Conservation (phyloP, 2,888 invertebrate species). For the Cephus pulcher region DNA sequence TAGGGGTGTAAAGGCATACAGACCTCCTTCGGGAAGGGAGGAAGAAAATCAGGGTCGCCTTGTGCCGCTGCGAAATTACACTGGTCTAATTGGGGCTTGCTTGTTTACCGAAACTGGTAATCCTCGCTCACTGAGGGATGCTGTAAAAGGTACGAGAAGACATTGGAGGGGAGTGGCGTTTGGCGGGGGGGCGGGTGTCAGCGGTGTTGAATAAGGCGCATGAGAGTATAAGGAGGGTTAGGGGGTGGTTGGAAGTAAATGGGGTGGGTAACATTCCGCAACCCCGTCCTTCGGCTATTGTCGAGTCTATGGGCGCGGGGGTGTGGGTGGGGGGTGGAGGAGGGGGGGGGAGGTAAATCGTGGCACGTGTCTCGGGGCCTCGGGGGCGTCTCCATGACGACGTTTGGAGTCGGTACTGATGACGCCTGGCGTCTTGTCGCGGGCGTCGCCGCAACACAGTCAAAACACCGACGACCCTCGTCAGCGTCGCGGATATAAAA, state of each 20-base stretch:
- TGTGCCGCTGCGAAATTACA: no score
- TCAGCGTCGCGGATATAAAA: not conserved
- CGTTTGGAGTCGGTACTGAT: slow-evolving; percentile 5
- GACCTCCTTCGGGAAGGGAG: not conserved
- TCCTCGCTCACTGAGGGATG: not conserved
- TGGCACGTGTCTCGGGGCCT: slow-evolving; percentile 15
- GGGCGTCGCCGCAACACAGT: not conserved
- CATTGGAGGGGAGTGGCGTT: not conserved
- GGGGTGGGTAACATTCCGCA: not conserved
- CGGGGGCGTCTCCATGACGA: slow-evolving; percentile 21
- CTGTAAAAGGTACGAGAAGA: not conserved
- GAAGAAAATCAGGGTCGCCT: not conserved
- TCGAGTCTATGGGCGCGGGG: not conserved
- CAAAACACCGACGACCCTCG: not conserved
- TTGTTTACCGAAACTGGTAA: not conserved
- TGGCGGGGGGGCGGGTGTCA: not conserved
- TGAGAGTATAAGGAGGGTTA: not conserved
- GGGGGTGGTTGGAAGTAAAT: not conserved
- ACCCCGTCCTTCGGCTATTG: not conserved
- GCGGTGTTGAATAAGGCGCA: not conserved
- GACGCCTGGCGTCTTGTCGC: not conserved
- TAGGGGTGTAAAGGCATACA: not conserved
- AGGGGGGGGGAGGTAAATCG: not conserved
- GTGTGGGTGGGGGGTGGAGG: not conserved
- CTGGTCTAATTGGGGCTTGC: not conserved